These are phyloP conservation scores for Drosophila subsilvestris DNA, from an alignment of 2,888 invertebrate genomes.

Conservation along the genomic window DNA sequence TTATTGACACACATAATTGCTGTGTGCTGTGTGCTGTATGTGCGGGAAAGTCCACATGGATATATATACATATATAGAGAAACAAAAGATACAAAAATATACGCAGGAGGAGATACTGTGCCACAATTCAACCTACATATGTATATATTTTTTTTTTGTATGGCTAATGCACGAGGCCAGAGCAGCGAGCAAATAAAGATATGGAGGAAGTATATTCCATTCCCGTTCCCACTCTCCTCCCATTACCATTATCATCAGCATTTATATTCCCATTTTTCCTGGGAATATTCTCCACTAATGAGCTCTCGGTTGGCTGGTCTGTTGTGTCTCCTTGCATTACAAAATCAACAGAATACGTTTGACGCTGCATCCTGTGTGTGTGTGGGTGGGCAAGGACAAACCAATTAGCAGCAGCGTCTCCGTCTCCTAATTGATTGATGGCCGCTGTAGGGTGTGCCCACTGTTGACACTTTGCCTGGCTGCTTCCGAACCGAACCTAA, in stretches of 20 bases:
- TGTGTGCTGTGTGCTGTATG: neutral
- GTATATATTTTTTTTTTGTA: neutral
- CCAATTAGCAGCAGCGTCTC: conserved; percentile 26
- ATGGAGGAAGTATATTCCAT: neutral
- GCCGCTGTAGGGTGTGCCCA: conserved; percentile 28
- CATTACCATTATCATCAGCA: neutral
- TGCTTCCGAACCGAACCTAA: neutral
- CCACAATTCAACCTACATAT: conserved; percentile 10
- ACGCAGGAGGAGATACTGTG: neutral
- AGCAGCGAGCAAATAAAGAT: neutral
- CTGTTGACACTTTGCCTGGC: conserved; percentile 32
- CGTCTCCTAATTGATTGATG: conserved; percentile 42
- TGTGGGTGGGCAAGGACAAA: neutral
- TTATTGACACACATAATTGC: conserved; percentile 57
- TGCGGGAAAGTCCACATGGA: neutral
- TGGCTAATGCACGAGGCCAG: neutral
- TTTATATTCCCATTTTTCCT: neutral
- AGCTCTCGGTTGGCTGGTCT: conserved; percentile 5
- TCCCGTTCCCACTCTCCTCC: neutral
- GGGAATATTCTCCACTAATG: conserved; percentile 12
- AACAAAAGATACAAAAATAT: neutral
- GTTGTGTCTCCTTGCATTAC: conserved; percentile 25
- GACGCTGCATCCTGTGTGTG: conserved; percentile 19
- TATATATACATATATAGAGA: neutral
- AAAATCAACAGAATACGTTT: conserved; percentile 19